Evolutionary conservation across 2,113 vertebrate genomes (phyloP), one percentile per base, ranked within the genome.

Genomic region (Crotophaga sulcirostris): DNA sequence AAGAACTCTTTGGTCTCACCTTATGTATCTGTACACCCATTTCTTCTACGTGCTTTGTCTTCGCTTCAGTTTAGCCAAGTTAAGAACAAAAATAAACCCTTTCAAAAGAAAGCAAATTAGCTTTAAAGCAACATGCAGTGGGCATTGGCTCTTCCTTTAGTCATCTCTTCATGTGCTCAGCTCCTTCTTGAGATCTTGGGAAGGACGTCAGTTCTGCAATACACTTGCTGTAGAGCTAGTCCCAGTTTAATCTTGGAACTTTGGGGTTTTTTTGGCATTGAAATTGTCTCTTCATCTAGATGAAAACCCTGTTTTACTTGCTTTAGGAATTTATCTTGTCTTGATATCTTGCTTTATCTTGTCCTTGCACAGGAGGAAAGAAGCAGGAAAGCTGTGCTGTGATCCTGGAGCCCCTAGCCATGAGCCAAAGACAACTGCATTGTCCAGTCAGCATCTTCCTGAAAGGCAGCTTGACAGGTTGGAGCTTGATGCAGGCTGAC

Each of bases 321-420:
- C 13, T 45, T 72, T 75, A 34, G 38, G 29, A 45, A 29, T 77
- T 85, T 49, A 49, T 47, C 44, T 45, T 45, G 18, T 49, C 47
- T 23, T 31, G 19, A 14, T 90, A 45, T 49, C 47, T 23, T 31
- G 19, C 17, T 90, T 79, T 62, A 23, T 87, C 55, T 91, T 84
- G n/a, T 47, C 21, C 36, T 80, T 89, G 56, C 69, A 68, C 72
- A 98, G 98, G 93, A 64, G 87, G 44, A 70, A 60, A 96, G 36
- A 62, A 84, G 64, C 82, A 92, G 63, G 97, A 97, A 82, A 97
- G 96, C 62, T 99, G 98, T 95, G 59, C 84, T 3, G 97, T 99
- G 49, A 85, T 56, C 19, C 76, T 99, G 89, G 98, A 99, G 92
- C 98, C 99, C 6, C 78, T 99, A 54, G 97, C 98, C 17, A 69